phyloP scores from a whole-genome alignment of 2,797 vertebrate species.

The Luscinia luscinia region DNA sequence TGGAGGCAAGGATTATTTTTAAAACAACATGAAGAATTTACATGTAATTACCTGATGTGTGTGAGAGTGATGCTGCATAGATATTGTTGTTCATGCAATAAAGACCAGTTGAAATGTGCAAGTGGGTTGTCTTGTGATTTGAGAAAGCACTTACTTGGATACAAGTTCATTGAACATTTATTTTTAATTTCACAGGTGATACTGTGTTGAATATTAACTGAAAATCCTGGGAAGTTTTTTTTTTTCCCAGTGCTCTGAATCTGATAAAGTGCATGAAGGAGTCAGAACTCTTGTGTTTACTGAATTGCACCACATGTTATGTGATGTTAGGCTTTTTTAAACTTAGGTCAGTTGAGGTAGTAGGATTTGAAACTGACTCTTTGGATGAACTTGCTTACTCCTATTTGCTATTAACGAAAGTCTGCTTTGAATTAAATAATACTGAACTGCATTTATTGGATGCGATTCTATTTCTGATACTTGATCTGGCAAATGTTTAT shows the following conservation, averaged over 20 bases:
- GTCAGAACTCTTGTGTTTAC: background rate
- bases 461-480: background rate
- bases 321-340: background rate
- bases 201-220: background rate
- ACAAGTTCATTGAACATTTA: background rate
- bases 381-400: background rate
- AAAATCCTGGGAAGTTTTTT: background rate
- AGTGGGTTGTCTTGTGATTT: background rate
- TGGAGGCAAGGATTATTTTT: background rate
- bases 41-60: background rate
- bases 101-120: background rate
- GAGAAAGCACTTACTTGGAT: background rate
- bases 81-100: background rate
- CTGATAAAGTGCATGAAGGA: background rate
- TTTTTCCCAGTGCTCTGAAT: background rate
- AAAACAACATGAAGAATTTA: background rate
- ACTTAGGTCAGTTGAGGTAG: background rate
- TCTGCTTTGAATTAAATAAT: background rate
- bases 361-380: background rate
- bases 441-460: background rate
- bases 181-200: background rate
- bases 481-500: background rate
- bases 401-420: background rate
- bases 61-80: background rate
- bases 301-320: background rate